Evolutionary conservation across 2,888 invertebrate species (phyloP), one percentile per base, ranked within the genome.

Genomic region (Brachylomia viminalis): DNA sequence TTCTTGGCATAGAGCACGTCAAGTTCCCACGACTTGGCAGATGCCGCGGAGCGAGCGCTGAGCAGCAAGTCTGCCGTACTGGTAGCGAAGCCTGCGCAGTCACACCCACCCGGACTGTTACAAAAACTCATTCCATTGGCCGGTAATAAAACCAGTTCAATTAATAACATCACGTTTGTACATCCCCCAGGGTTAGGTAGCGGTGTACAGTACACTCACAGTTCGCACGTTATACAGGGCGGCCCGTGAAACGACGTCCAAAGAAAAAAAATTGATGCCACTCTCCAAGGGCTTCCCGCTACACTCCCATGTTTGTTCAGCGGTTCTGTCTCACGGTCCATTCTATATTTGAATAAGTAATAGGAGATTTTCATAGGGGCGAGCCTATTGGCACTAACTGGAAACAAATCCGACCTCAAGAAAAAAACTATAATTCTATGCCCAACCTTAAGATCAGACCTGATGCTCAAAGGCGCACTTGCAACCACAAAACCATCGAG

Each of bases 31-130:
- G 74, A 73, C 30, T 11, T 73, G 30, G 23, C 49, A 49, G 61
- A 83, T 17, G 72, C 71, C 8, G 20, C 3, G 27, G 83, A 84
- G n/a, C 59, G 30, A n/a, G 80, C 83, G 1, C 30, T 84, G 42
- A 58, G 27, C 58, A 68, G 38, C 8, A n/a, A n/a, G 0, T 59
- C 59, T 23, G 17, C 77, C 11, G 67, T 71, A 4, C 15, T 73
- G 6, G 5, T 58, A 2, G 84, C 80, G 42, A 52, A 38, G 11
- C 52, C 27, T 27, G 45, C 61, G 13, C 15, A 11, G 0, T 10
- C 10, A 8, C 1, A 6, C 27, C 45, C 47, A 23, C 13, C 70
- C 0, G 52, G 52, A 10, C 27, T 84, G 5, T 42, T 83, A 0
- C 45, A 84, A 17, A 66, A 77, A 45, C 56, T 84, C 15, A 61